Percentiles rank a stretch among this genome's conserved stretches.
Evolutionary conservation across 2,888 invertebrate genomes (phyloP).

Genomic region (Phortica magna): DNA sequence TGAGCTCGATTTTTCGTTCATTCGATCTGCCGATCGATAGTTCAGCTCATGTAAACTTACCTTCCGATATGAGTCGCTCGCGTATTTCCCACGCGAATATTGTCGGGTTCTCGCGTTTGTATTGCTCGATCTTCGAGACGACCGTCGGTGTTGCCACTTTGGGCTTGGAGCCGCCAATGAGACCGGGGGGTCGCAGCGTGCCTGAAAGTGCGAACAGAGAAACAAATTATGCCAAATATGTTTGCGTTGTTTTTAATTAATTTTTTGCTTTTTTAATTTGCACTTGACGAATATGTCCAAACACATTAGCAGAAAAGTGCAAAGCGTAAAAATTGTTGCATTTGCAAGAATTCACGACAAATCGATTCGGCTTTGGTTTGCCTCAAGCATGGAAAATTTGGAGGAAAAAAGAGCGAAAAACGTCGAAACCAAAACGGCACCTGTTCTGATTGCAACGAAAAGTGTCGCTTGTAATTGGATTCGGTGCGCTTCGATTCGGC

Average conservation of each 20-base stretch:
- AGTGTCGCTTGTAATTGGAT: constrained; percentile 11
- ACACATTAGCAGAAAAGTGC: neutral
- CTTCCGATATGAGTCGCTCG: constrained; percentile 97
- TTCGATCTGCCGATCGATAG: neutral
- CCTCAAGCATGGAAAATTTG: constrained; percentile 12
- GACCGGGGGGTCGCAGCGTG: constrained; percentile 91
- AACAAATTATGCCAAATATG: neutral
- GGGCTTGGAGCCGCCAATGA: constrained; percentile 97
- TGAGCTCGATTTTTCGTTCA: constrained; percentile 24
- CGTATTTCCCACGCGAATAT: constrained; percentile 99
- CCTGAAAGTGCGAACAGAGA: constrained; percentile 79
- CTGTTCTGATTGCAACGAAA: neutral
- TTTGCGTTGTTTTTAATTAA: neutral
- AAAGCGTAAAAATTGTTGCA: neutral
- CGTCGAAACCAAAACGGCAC: constrained; percentile 9
- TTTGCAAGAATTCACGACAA: constrained; percentile 3
- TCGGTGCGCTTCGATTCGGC: constrained; percentile 15
- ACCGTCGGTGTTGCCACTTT: constrained; percentile 98
- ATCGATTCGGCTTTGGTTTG: constrained; percentile 12
- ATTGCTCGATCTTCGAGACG: constrained; percentile 98
- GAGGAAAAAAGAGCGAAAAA: neutral
- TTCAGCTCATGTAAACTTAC: constrained; percentile 80
- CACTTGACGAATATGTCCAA: no score
- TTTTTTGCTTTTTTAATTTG: neutral
- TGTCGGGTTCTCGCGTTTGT: constrained; percentile 98